phyloP scores from a whole-genome alignment of 1,140 invertebrate species.

The Nephila pilipes region DNA sequence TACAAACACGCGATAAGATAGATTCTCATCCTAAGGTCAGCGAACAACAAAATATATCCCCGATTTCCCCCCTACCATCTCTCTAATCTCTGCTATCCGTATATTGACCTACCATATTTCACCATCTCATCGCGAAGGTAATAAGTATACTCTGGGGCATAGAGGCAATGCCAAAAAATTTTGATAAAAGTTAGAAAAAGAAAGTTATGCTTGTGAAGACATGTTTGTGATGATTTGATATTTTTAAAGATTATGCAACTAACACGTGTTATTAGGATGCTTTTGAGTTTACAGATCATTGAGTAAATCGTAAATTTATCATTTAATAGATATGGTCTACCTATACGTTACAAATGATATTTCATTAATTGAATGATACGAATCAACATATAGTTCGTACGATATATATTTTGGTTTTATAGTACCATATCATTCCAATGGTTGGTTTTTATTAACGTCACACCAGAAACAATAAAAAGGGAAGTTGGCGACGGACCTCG shows the following conservation, averaged over 20 bases:
- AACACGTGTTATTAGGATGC: background rate
- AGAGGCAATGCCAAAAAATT: background rate
- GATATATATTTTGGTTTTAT: no score
- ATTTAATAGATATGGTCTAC: no score
- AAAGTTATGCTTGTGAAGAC: background rate
- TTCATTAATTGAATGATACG: no score
- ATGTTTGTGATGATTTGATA: background rate
- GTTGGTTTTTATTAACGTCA: no score
- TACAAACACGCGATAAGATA: constrained; percentile 68
- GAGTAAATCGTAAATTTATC: no score
- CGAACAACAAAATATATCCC: constrained; percentile 44
- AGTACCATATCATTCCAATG: no score
- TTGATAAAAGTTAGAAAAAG: background rate
- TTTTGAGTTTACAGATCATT: background rate
- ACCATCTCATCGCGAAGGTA: background rate
- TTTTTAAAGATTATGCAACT: background rate
- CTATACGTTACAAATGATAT: no score
- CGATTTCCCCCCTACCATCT: background rate
- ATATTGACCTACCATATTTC: constrained; percentile 54
- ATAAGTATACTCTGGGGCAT: background rate
- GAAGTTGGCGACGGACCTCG: no score
- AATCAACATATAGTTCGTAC: no score
- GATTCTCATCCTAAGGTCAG: constrained; percentile 68
- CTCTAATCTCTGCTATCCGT: constrained; percentile 26
- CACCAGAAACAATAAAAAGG: no score